A percentile compares a stretch with the other conserved stretches of the same genome.
Conservation (phyloP, 2,113 vertebrate genomes). For the Urocitellus parryii region DNA sequence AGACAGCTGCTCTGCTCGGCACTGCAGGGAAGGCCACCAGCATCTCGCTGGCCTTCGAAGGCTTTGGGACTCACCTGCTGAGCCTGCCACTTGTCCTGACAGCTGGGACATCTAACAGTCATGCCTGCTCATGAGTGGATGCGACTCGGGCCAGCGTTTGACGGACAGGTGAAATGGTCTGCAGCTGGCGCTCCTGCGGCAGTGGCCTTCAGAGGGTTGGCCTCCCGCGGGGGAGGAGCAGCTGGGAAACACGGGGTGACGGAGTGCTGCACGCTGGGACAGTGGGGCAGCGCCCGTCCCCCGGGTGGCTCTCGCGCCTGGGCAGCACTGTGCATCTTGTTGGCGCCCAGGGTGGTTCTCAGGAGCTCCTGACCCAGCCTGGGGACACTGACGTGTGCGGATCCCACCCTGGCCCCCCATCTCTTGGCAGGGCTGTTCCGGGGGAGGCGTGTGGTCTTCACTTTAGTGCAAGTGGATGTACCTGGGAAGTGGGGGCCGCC, state of each 20-base stretch:
- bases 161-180: neutral
- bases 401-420: neutral
- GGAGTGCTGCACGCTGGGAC: fast-evolving
- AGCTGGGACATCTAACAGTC: neutral
- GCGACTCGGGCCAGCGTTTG: neutral
- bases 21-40: fast-evolving
- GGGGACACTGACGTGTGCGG: neutral
- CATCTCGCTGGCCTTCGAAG: fast-evolving
- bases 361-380: neutral
- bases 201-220: neutral
- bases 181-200: neutral
- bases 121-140: neutral
- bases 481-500: neutral
- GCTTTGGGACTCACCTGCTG: neutral
- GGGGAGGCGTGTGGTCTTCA: fast-evolving
- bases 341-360: neutral
- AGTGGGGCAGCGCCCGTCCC: fast-evolving
- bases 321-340: fast-evolving
- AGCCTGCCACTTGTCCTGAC: neutral
- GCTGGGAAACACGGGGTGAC: neutral
- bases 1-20: fast-evolving
- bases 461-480: fast-evolving
- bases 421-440: neutral
- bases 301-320: fast-evolving
- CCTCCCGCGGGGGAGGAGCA: fast-evolving